Percentiles rank a stretch among this genome's conserved stretches.
Evolutionary conservation across 2,113 vertebrate genomes (phyloP).

Genomic region (Pithys albifrons): DNA sequence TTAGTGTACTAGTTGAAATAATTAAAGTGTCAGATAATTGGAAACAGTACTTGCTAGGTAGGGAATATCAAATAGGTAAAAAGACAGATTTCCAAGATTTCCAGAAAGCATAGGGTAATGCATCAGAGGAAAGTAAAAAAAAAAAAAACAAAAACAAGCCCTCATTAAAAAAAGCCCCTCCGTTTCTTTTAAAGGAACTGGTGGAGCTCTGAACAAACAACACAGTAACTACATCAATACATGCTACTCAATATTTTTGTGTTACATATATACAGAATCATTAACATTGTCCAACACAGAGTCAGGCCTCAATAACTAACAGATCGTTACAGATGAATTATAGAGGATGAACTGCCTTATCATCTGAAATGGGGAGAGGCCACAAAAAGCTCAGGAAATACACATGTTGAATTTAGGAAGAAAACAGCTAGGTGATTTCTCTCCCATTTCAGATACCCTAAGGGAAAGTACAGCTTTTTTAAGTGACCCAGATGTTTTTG

Average conservation of each 20-base stretch:
- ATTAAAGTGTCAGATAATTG: not conserved
- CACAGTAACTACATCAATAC: accelerated
- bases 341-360: not conserved
- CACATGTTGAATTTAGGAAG: not conserved
- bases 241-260: not conserved
- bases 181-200: not conserved
- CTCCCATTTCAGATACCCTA: not conserved
- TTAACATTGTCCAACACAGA: not conserved
- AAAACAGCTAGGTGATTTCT: not conserved
- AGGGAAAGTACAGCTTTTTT: not conserved
- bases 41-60: accelerated
- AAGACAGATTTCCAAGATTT: not conserved
- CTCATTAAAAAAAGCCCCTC: not conserved
- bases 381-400: not conserved
- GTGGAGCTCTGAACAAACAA: not conserved
- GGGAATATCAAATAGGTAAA: not conserved
- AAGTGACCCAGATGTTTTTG: not conserved
- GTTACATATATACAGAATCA: not conserved
- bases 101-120: not conserved
- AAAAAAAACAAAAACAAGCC: not conserved
- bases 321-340: not conserved
- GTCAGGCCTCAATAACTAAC: not conserved
- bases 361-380: not conserved
- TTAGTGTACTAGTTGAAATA: not conserved
- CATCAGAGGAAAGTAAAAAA: not conserved